phyloP scores from a whole-genome alignment of 2,888 invertebrate genomes.

The Prenolepis imparis region DNA sequence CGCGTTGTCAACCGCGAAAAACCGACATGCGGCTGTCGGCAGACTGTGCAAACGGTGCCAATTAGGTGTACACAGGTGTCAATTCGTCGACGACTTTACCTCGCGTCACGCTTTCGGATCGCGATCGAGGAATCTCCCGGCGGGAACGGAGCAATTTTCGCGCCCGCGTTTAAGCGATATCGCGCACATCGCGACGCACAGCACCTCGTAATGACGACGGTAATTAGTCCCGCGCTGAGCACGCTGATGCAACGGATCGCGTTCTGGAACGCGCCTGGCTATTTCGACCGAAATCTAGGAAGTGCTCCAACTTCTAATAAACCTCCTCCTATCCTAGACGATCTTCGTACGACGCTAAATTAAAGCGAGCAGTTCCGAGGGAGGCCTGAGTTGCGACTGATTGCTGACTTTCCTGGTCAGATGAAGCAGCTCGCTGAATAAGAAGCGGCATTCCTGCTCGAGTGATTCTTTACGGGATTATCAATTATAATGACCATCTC shows the following conservation, averaged over 20 bases:
- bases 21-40: slow-evolving; percentile 65
- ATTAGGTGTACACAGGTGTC: slow-evolving; percentile 84
- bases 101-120: slow-evolving; percentile 56
- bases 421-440: not conserved
- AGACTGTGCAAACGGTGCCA: slow-evolving; percentile 84
- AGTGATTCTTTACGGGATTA: not conserved
- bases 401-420: not conserved
- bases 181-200: slow-evolving; percentile 38
- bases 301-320: slow-evolving; percentile 25
- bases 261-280: slow-evolving; percentile 33
- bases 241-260: slow-evolving; percentile 42
- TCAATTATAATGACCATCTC: not conserved
- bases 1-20: slow-evolving; percentile 73
- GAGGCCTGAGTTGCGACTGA: slow-evolving; percentile 6
- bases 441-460: not conserved
- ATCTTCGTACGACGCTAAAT: slow-evolving; percentile 5
- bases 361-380: not conserved
- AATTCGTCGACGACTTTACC: slow-evolving; percentile 68
- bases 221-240: slow-evolving; percentile 50
- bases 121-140: slow-evolving; percentile 53
- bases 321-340: not conserved
- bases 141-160: slow-evolving; percentile 60
- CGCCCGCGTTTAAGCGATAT: slow-evolving; percentile 41
- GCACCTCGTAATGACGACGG: slow-evolving; percentile 36
- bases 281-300: slow-evolving; percentile 37